Evolutionary conservation across 1,140 invertebrate genomes (phyloP).

Genomic region (Homalodisca vitripennis): DNA sequence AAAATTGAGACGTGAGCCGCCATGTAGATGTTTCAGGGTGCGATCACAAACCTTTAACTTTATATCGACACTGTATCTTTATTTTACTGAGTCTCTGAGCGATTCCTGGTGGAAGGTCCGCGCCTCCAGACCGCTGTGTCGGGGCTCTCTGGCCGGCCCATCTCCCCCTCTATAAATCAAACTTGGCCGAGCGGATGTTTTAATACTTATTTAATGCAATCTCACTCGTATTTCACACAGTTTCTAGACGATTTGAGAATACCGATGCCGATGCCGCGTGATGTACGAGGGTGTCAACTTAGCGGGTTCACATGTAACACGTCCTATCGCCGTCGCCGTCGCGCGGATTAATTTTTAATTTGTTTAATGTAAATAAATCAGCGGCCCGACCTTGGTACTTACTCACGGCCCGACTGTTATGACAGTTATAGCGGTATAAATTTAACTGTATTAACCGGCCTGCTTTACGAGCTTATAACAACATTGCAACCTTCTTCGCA

Average conservation of each 20-base stretch:
- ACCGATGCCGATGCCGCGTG: too few species aligned
- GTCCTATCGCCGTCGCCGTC: conserved; percentile 11
- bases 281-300: background rate
- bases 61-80: too few species aligned
- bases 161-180: conserved; percentile 1
- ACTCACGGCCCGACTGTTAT: background rate
- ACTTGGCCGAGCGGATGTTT: background rate
- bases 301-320: conserved; percentile 3
- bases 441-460: conserved; percentile 23
- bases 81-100: too few species aligned
- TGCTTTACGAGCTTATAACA: conserved; percentile 16
- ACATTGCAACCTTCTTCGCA: conserved; percentile 16
- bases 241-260: conserved; percentile 6
- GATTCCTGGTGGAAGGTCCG: too few species aligned
- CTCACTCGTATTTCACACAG: background rate
- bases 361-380: conserved; percentile 23
- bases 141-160: background rate
- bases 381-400: background rate
- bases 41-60: too few species aligned
- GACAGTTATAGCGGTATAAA: conserved; percentile 19
- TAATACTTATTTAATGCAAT: conserved; percentile 13
- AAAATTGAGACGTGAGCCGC: too few species aligned
- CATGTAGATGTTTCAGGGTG: too few species aligned
- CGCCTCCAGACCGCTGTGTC: too few species aligned
- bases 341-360: conserved; percentile 21